Percentiles rank a stretch among this genome's conserved stretches.
Evolutionary conservation across 2,888 invertebrate species (phyloP).

Genomic region (Xylota segnis): DNA sequence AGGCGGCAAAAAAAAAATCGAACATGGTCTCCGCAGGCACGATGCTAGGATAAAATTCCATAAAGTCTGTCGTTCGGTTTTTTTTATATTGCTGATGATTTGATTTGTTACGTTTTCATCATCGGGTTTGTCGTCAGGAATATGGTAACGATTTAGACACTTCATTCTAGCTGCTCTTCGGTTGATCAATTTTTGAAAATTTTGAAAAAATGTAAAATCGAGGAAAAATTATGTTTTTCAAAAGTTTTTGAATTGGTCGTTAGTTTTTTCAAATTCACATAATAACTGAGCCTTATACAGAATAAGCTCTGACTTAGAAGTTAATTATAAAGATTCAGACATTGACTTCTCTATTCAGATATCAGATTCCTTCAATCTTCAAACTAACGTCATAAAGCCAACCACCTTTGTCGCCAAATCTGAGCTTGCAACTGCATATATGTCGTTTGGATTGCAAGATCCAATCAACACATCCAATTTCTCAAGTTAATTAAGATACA

Average conservation of each 20-base stretch:
- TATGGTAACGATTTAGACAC: slow-evolving; percentile 1
- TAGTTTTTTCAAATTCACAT: too few species aligned
- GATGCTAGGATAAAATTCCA: background rate
- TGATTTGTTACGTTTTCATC: slow-evolving; percentile 17
- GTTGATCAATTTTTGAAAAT: background rate
- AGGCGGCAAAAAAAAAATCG: background rate
- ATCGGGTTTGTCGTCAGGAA: slow-evolving; percentile 1
- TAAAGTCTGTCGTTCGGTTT: background rate
- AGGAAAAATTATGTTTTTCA: too few species aligned
- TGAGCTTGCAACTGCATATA: background rate
- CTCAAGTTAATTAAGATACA: slow-evolving; percentile 30
- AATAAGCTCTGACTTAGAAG: too few species aligned
- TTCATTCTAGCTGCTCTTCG: background rate
- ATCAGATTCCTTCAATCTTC: too few species aligned
- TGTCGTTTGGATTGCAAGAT: background rate
- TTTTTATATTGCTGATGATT: slow-evolving; percentile 23
- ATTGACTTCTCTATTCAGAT: too few species aligned
- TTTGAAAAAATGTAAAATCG: too few species aligned
- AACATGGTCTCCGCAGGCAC: background rate
- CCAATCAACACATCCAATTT: background rate
- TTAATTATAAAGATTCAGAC: too few species aligned
- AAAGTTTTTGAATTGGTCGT: too few species aligned
- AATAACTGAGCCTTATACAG: too few species aligned
- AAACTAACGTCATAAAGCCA: too few species aligned
- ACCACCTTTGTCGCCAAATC: background rate